Base-by-base conservation (phyloP, 1,140 invertebrate genomes). In the Saccostrea echinata region DNA sequence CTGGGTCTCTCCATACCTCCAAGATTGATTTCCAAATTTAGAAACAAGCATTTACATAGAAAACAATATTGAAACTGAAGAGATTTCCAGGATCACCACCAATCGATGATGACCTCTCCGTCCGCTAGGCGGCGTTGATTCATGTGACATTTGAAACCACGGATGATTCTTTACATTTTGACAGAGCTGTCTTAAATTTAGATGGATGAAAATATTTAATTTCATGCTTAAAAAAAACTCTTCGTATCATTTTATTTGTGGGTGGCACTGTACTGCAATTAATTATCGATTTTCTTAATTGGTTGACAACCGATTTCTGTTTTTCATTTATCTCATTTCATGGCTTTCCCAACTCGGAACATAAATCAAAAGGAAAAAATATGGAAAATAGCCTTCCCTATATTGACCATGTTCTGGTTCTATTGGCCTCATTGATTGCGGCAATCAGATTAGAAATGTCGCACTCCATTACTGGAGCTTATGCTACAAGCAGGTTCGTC, bases 1-100 rank as follows among this genome's bases (percentile, higher is more conserved):
- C 8, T 51, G 12, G 85, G 71, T 80, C 53, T 51, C 51, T 18
- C 85, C 85, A 86, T 86, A 12, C 12, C 68, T 71, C 64, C 30
- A 18, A 21, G 55, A 61, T 61, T 76, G 27, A 16, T 33, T 9
- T 27, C 68, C 30, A 30, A 30, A 27, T 27, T 33, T 30, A 27
- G 24, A 33, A 33, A 76, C 68, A 76, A 27, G 24, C 33, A 61
- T 76, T 76, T 33, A 9, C 30, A 76, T 76, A 76, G 24, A 76
- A 76, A 76, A 76, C 24, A 76, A 76, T 30, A 33, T 76, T 33
- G 13, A 33, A 76, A 76, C 30, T 76, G 68, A 76, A 30, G 27
- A 27, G 24, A 33, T 76, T 76, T 30, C 27, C 12, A 30, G 68
- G 30, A 76, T 76, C 68, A 76, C 68, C 13, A 12, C 30, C 68